phyloP scores from a whole-genome alignment of 2,888 invertebrate genomes.

The Cryptocheilus praepositus region DNA sequence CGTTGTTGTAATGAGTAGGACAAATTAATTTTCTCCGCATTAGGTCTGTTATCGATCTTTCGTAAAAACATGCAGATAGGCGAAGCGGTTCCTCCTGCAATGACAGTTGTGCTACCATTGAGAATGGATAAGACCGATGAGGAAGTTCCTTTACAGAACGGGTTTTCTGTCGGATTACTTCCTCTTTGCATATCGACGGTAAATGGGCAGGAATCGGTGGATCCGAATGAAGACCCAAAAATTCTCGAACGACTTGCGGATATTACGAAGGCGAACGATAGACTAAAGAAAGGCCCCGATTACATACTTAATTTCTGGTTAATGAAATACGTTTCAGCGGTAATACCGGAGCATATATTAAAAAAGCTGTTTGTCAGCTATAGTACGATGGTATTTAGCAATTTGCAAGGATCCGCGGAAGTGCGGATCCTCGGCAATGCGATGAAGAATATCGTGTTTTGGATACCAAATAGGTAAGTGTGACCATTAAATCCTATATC shows the following conservation, averaged over 20 bases:
- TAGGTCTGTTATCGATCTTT: background rate
- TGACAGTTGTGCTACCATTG: slow-evolving; percentile 67
- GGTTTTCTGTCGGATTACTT: slow-evolving; percentile 76
- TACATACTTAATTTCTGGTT: slow-evolving; percentile 76
- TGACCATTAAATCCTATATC: background rate
- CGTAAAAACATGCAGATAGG: slow-evolving; percentile 39
- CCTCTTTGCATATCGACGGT: slow-evolving; percentile 72
- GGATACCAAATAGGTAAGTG: slow-evolving; percentile 77
- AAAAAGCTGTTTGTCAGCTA: slow-evolving; percentile 74
- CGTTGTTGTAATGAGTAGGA: slow-evolving; percentile 7
- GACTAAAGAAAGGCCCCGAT: slow-evolving; percentile 73
- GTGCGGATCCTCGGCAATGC: slow-evolving; percentile 73
- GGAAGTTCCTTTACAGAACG: slow-evolving; percentile 71
- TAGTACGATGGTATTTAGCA: slow-evolving; percentile 77
- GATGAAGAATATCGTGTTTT: slow-evolving; percentile 76
- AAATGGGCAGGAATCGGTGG: slow-evolving; percentile 30
- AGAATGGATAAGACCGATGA: slow-evolving; percentile 55
- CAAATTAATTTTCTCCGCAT: background rate
- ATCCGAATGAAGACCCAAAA: slow-evolving; percentile 32
- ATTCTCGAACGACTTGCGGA: slow-evolving; percentile 63
- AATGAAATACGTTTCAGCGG: slow-evolving; percentile 73
- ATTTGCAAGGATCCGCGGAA: slow-evolving; percentile 76
- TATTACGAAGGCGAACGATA: slow-evolving; percentile 68
- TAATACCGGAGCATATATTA: slow-evolving; percentile 75
- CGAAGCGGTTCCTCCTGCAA: slow-evolving; percentile 48